Evolutionary conservation across 2,797 vertebrate species (phyloP).

Genomic region (Dromococcyx pavoninus): DNA sequence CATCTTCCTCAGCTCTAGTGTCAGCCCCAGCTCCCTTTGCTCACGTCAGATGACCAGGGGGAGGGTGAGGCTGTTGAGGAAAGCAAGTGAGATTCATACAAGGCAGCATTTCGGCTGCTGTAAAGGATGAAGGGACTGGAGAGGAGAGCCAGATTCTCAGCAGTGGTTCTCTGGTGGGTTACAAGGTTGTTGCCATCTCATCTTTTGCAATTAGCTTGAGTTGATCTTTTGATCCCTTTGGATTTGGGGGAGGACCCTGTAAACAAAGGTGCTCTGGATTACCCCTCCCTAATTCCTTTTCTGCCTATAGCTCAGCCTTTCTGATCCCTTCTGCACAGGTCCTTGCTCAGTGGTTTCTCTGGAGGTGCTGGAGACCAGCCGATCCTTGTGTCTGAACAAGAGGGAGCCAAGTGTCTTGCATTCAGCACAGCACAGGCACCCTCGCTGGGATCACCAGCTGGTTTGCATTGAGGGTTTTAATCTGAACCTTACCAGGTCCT

Average conservation of each 20-base stretch:
- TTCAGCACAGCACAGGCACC: rapidly evolving
- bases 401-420: background rate
- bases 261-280: background rate
- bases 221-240: too few relatives aligned
- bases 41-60: too few relatives aligned
- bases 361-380: background rate
- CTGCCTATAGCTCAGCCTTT: background rate
- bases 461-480: background rate
- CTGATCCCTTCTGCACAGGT: background rate
- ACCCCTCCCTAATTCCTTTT: background rate
- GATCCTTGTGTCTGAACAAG: background rate
- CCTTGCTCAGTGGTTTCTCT: background rate
- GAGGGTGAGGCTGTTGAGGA: too few relatives aligned
- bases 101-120: too few relatives aligned
- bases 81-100: too few relatives aligned
- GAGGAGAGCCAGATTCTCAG: too few relatives aligned
- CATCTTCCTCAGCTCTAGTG: too few relatives aligned
- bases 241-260: background rate
- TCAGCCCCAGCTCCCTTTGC: too few relatives aligned
- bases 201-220: too few relatives aligned
- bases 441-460: background rate
- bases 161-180: too few relatives aligned
- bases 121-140: too few relatives aligned
- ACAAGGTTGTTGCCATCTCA: too few relatives aligned
- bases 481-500: background rate